These are phyloP conservation scores for Amyelois transitella DNA, from an alignment of 1,140 invertebrate genomes.

Conservation along the genomic window DNA sequence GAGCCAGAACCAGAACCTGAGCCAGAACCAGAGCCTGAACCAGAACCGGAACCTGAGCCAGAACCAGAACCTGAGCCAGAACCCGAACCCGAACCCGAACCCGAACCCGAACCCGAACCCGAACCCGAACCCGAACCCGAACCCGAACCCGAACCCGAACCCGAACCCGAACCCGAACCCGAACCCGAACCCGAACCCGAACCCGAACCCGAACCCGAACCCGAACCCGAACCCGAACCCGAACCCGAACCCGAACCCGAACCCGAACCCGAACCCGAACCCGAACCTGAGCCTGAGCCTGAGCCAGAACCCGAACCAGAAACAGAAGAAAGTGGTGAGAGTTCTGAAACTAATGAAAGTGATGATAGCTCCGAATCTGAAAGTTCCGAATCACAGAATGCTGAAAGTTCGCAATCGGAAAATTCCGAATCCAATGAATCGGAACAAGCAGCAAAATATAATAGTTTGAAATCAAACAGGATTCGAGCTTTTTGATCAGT, in stretches of 20 bases:
- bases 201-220: constrained; percentile 27
- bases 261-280: constrained; percentile 57
- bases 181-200: too few relatives aligned
- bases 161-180: too few relatives aligned
- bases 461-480: too few relatives aligned
- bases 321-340: too few relatives aligned
- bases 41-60: too few relatives aligned
- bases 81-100: constrained; percentile 44
- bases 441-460: too few relatives aligned
- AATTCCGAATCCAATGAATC: too few relatives aligned
- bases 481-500: too few relatives aligned
- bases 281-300: constrained; percentile 37
- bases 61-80: constrained; percentile 51
- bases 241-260: constrained; percentile 54
- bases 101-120: constrained; percentile 44
- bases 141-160: constrained; percentile 48
- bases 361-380: constrained; percentile 47
- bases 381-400: too few relatives aligned
- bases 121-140: constrained; percentile 22
- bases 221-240: constrained; percentile 55
- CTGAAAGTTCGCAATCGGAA: too few relatives aligned
- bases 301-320: constrained; percentile 30
- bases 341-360: constrained; percentile 36
- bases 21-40: too few relatives aligned
- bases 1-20: too few relatives aligned